These are phyloP conservation scores for Grammomys dolichurus DNA, from an alignment of 2,113 vertebrate species.

Conservation along the genomic window DNA sequence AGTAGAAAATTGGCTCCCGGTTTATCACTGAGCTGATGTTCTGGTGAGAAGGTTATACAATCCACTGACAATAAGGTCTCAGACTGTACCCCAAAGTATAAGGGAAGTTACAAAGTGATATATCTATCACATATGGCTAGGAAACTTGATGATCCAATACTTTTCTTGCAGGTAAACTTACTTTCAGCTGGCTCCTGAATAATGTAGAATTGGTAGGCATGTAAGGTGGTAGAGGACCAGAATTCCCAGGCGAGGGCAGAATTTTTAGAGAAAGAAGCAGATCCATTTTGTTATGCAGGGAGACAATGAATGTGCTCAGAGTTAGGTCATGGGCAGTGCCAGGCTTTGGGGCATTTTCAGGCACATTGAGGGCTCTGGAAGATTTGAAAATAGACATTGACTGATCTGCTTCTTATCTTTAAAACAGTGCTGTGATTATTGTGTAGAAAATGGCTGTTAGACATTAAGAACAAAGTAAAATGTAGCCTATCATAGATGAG, in stretches of 20 bases:
- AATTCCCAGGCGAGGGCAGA: neutral
- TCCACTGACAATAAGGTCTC: neutral
- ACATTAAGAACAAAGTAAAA: neutral
- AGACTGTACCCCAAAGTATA: neutral
- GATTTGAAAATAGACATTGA: neutral
- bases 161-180: neutral
- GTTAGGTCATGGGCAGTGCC: neutral
- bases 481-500: neutral
- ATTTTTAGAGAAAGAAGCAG: neutral
- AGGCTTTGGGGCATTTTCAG: neutral
- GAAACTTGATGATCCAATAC: too few relatives aligned
- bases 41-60: neutral
- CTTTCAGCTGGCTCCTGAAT: neutral
- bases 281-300: neutral
- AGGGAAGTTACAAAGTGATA: neutral
- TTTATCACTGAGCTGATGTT: fast-evolving
- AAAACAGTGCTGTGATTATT: neutral
- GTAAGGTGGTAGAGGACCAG: neutral
- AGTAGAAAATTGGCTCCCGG: neutral
- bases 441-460: neutral
- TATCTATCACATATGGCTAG: neutral
- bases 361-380: neutral
- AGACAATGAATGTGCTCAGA: neutral
- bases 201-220: neutral
- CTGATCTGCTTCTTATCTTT: neutral